These are phyloP conservation scores for Polydesmus complanatus DNA, from an alignment of 2,888 invertebrate genomes.

Conservation along the genomic window DNA sequence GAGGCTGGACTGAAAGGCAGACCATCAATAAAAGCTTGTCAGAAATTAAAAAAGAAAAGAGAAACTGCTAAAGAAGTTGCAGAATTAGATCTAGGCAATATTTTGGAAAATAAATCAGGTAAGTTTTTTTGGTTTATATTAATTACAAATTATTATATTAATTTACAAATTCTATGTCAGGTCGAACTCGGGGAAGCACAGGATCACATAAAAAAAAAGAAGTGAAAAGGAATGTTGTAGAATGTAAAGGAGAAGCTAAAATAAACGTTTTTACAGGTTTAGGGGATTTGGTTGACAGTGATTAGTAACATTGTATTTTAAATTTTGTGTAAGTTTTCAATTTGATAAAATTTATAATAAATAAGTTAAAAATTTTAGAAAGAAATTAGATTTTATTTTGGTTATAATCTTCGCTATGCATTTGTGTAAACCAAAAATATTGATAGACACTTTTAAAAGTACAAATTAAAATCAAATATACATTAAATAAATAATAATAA, in stretches of 20 bases:
- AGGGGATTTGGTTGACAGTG: no score
- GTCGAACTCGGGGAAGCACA: not conserved
- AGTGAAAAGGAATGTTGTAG: no score
- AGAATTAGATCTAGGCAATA: conserved; percentile 21
- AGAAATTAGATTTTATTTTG: no score
- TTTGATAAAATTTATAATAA: no score
- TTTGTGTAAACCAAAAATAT: no score
- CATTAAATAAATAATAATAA: not conserved
- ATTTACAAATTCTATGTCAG: not conserved
- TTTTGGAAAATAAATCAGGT: conserved; percentile 15
- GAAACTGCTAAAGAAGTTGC: conserved; percentile 21
- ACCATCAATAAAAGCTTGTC: conserved; percentile 13
- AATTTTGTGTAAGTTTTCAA: no score
- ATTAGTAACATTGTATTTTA: no score
- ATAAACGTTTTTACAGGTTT: no score
- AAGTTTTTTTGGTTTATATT: not conserved
- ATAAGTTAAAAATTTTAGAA: no score
- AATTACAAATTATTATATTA: not conserved
- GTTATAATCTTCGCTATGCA: no score
- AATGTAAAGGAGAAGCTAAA: no score
- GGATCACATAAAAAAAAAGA: not conserved
- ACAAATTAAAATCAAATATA: not conserved
- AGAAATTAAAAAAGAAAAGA: conserved; percentile 18
- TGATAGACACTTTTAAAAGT: no score
- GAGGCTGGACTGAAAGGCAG: conserved; percentile 20